Conservation (phyloP, 2,113 vertebrate genomes). For the Tachysurus fulvidraco region DNA sequence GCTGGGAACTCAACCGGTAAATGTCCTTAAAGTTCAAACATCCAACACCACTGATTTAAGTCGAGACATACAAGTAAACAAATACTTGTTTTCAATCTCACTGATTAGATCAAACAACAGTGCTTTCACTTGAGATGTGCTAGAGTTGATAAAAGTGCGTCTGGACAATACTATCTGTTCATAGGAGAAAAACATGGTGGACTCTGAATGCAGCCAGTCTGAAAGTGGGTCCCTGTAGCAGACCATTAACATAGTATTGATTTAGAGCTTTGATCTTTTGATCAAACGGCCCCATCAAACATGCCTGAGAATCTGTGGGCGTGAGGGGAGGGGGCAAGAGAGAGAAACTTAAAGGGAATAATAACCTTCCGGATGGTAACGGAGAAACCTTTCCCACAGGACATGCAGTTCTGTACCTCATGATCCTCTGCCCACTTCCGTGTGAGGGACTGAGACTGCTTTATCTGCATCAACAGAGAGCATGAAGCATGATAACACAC, state of each 20-base stretch:
- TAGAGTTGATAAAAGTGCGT: conserved; percentile 22
- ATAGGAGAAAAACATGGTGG: background rate
- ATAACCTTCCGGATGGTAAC: conserved; percentile 92
- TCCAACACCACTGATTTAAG: background rate
- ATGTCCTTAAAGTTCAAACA: background rate
- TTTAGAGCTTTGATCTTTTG: conserved; percentile 36
- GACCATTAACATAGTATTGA: conserved; percentile 50
- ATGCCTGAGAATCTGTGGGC: conserved; percentile 18
- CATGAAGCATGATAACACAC: background rate
- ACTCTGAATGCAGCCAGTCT: conserved; percentile 29
- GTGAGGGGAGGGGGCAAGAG: background rate
- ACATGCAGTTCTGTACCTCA: conserved; percentile 96
- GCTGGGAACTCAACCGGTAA: background rate
- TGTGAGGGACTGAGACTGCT: conserved; percentile 90
- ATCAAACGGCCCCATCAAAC: conserved; percentile 37
- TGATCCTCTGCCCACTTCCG: conserved; percentile 98
- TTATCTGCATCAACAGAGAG: conserved; percentile 78
- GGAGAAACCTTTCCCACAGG: conserved; percentile 91
- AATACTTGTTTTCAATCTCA: conserved; percentile 7
- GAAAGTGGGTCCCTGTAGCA: conserved; percentile 16
- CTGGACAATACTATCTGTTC: conserved; percentile 5
- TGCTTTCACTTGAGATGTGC: conserved; percentile 12
- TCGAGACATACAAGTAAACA: conserved; percentile 16
- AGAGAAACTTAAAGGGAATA: background rate
- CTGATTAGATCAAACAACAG: background rate